Percentiles rank a stretch among this genome's conserved stretches.
These are phyloP conservation scores for Lithobates sylvaticus DNA, from an alignment of 2,797 vertebrate species.

Conservation along the genomic window DNA sequence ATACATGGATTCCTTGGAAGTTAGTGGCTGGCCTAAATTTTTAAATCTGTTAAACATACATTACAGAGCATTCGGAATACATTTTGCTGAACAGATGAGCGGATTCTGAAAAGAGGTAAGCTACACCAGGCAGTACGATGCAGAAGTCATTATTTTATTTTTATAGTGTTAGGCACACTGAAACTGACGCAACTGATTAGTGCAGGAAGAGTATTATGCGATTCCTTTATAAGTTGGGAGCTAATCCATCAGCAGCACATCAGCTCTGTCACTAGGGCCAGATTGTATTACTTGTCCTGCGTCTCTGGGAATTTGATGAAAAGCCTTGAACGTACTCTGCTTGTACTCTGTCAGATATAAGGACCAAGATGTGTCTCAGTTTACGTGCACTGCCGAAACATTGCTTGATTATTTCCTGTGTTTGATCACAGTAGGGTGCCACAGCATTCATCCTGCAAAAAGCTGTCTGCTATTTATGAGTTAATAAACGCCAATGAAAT, in stretches of 20 bases:
- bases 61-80: conserved; percentile 35
- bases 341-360: conserved; percentile 64
- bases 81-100: conserved; percentile 43
- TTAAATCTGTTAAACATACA: conserved; percentile 51
- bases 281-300: conserved; percentile 61
- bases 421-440: conserved; percentile 52
- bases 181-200: conserved; percentile 62
- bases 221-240: conserved; percentile 60
- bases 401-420: conserved; percentile 55
- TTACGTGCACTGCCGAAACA: conserved; percentile 61
- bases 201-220: conserved; percentile 56
- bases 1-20: conserved; percentile 12
- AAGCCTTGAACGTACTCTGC: conserved; percentile 60
- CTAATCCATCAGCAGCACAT: conserved; percentile 61
- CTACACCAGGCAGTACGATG: conserved; percentile 30
- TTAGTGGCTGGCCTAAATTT: conserved; percentile 39
- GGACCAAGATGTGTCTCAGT: conserved; percentile 59
- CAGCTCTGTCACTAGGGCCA: conserved; percentile 62
- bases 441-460: conserved; percentile 56
- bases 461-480: conserved; percentile 62
- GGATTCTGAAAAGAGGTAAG: conserved; percentile 36
- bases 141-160: conserved; percentile 63
- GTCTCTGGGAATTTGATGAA: conserved; percentile 62
- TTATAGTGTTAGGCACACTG: conserved; percentile 57
- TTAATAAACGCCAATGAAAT: conserved; percentile 63